Percentiles rank a stretch among this genome's conserved stretches.
Conservation (phyloP, 2,113 vertebrate genomes). For the Arizona elegans region DNA sequence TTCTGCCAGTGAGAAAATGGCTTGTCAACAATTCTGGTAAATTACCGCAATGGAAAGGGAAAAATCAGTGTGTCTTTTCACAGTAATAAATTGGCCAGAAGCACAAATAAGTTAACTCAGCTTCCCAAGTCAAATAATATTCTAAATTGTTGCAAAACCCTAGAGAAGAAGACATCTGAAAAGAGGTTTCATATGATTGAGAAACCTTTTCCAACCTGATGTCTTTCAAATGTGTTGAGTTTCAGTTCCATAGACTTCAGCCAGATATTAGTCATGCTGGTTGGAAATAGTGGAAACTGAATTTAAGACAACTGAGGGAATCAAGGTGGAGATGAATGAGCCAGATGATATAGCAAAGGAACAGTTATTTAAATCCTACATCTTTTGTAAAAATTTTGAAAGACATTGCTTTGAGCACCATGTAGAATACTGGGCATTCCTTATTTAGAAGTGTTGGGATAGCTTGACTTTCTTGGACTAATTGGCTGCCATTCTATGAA, state of each 20-base stretch:
- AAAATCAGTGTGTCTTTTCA: background rate
- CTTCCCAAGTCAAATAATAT: background rate
- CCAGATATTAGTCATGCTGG: background rate
- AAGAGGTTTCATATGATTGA: background rate
- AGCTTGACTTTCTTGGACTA: background rate
- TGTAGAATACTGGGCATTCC: background rate
- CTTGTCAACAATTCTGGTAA: background rate
- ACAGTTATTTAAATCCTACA: background rate
- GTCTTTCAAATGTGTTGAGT: background rate
- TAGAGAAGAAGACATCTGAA: background rate
- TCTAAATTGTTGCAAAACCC: background rate
- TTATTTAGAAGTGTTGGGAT: background rate
- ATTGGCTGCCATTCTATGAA: background rate
- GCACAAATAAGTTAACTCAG: background rate
- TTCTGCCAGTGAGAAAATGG: background rate
- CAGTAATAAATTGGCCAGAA: background rate
- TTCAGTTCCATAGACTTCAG: background rate
- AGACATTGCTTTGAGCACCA: background rate
- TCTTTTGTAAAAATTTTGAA: background rate
- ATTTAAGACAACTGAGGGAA: background rate
- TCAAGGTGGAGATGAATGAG: background rate
- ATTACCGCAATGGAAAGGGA: background rate
- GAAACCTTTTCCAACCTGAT: background rate
- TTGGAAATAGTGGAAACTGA: background rate
- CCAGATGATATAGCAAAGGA: background rate